phyloP scores from a whole-genome alignment of 2,113 vertebrate genomes.

The Aplodontia rufa region DNA sequence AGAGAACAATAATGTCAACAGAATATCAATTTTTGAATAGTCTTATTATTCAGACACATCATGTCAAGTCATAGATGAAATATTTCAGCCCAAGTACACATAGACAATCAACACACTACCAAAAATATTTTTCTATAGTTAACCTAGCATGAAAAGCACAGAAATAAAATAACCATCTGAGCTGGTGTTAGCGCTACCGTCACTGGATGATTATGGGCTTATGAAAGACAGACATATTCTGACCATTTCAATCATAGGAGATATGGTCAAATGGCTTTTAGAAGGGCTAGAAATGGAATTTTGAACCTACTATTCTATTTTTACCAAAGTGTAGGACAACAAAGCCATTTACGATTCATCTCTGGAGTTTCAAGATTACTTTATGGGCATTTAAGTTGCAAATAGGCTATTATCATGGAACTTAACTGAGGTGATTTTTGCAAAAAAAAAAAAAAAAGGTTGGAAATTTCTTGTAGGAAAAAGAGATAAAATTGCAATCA shows the following conservation, averaged over 20 bases:
- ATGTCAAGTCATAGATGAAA: not conserved
- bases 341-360: slow-evolving; percentile 56
- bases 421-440: slow-evolving; percentile 35
- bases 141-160: slow-evolving; percentile 61
- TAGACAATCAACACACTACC: not conserved
- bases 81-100: slow-evolving; percentile 36
- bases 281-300: slow-evolving; percentile 66
- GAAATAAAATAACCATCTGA: slow-evolving; percentile 49
- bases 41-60: slow-evolving; percentile 16
- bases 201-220: slow-evolving; percentile 56
- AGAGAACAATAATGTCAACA: not conserved
- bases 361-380: slow-evolving; percentile 54
- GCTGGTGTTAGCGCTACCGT: slow-evolving; percentile 4
- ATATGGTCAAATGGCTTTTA: slow-evolving; percentile 65
- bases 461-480: slow-evolving; percentile 38
- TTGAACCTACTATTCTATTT: slow-evolving; percentile 57
- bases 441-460: not conserved
- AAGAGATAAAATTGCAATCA: slow-evolving; percentile 38
- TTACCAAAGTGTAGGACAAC: slow-evolving; percentile 51
- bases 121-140: slow-evolving; percentile 57
- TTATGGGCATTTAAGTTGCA: slow-evolving; percentile 58
- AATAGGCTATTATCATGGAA: slow-evolving; percentile 56
- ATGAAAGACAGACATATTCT: slow-evolving; percentile 70
- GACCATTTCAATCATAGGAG: slow-evolving; percentile 62
- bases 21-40: not conserved